Percentiles rank a stretch among this genome's conserved stretches.
These are phyloP conservation scores for Hexactinellida sp. DNA, from an alignment of 37 sponge, comb jelly and placozoan species.

Conservation along the genomic window DNA sequence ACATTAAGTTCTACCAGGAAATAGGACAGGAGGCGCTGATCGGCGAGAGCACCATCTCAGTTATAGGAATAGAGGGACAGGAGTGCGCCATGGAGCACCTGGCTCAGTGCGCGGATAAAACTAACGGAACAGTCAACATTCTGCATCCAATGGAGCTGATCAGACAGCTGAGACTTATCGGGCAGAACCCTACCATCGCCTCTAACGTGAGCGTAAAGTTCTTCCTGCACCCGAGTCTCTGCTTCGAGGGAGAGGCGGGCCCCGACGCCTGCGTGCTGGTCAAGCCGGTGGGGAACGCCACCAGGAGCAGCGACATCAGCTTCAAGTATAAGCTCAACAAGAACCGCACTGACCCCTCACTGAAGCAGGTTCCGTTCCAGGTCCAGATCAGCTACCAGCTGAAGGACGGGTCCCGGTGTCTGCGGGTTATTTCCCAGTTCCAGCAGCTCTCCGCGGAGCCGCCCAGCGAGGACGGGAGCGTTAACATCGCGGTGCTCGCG, in stretches of 20 bases:
- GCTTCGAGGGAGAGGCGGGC: constrained; percentile 16
- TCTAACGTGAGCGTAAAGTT: constrained; percentile 50
- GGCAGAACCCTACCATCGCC: constrained; percentile 79
- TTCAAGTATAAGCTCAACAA: constrained; percentile 39
- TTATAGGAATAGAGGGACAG: constrained; percentile 77
- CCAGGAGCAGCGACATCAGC: constrained; percentile 55
- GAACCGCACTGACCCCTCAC: not conserved
- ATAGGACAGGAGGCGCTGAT: constrained; percentile 69
- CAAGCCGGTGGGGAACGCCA: constrained; percentile 61
- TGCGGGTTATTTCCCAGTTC: constrained; percentile 56
- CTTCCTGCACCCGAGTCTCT: constrained; percentile 23
- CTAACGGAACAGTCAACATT: constrained; percentile 79
- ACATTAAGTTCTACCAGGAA: constrained; percentile 48
- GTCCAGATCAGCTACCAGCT: constrained; percentile 70
- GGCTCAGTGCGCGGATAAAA: constrained; percentile 58
- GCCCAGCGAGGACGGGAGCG: constrained; percentile 37
- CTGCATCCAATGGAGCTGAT: constrained; percentile 90
- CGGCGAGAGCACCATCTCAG: constrained; percentile 51
- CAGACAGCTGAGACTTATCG: constrained; percentile 73
- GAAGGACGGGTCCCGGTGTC: constrained; percentile 60
- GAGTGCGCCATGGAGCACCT: constrained; percentile 67
- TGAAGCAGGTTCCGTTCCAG: constrained; percentile 16
- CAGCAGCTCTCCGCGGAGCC: constrained; percentile 32
- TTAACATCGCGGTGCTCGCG: constrained; percentile 61
- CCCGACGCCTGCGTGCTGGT: constrained; percentile 24